Base-by-base conservation (phyloP, 2,888 invertebrate genomes). In the Ecliptopera silaceata region DNA sequence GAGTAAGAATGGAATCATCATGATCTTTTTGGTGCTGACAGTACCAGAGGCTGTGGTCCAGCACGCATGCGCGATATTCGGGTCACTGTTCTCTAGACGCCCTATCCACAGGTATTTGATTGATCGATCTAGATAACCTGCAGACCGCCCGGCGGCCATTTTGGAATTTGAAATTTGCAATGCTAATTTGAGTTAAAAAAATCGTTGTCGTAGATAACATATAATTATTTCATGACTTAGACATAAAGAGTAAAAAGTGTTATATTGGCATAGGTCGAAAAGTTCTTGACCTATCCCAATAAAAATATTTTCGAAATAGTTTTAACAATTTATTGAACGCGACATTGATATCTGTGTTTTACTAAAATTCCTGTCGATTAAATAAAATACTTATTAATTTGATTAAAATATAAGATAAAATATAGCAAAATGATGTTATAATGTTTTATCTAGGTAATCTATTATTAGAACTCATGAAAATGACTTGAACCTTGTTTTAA, bases 81-180 rank as follows among this genome's bases (percentile, higher is more conserved):
- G 59, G 54, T 55, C 59, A 51, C 59, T 54, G 58, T 36, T 59
- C 59, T 50, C 59, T 50, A 54, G 59, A 43, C 32, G 17, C 22
- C 58, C 58, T 58, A 56, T 39, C 39, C 42, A 49, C 59, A 59
- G 59, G 59, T 59, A 59, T 20, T 58, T 59, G 59, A 59, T 59
- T 54, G 41, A 59, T 59, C 43, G 44, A 43, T 36, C 50, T 59
- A 46, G 57, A 57, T 52, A 52, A 44, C 57, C 48, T 32, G 43
- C 26, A 17, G 29, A 58, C 48, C 48, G 48, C 36, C 3, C 10
- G 34, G 17, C 39, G 32, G 42, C 58, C 53, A 58, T 58, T 12
- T 53, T 58, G 48, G 12, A 46, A 20, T 32, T n/a, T 12, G 18
- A 13, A 13, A 20, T 32, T n/a, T 12, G 18, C 26, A 13, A 29